phyloP scores from a whole-genome alignment of 2,797 vertebrate genomes.

The Rallus crepitans region DNA sequence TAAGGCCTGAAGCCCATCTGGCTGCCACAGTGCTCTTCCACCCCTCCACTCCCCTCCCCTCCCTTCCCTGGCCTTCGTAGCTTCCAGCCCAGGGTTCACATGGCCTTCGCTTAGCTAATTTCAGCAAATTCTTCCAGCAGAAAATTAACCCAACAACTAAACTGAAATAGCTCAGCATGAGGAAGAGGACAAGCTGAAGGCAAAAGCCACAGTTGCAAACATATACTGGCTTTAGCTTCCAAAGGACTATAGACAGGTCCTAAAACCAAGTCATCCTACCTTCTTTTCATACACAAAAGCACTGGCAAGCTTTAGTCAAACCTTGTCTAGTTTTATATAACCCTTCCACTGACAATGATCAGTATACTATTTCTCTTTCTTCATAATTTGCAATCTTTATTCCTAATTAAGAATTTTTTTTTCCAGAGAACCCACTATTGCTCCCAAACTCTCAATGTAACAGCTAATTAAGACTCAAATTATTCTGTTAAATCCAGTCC shows the following conservation, averaged over 20 bases:
- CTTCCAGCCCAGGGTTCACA: background rate
- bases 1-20: background rate
- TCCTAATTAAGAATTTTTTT: background rate
- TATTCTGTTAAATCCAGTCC: background rate
- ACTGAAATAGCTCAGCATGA: background rate
- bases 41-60: background rate
- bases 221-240: background rate
- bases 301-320: background rate
- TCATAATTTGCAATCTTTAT: background rate
- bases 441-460: background rate
- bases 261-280: background rate
- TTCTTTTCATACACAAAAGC: background rate
- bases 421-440: background rate
- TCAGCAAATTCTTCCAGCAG: background rate
- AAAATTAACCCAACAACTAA: background rate
- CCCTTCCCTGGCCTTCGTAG: background rate
- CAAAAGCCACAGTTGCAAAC: background rate
- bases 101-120: background rate
- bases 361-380: background rate
- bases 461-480: background rate
- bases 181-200: background rate
- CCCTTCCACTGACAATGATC: background rate
- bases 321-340: background rate
- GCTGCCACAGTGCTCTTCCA: background rate
- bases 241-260: accelerated